These are phyloP conservation scores for Meteorus cinctellus DNA, from an alignment of 2,888 invertebrate genomes.

Conservation along the genomic window DNA sequence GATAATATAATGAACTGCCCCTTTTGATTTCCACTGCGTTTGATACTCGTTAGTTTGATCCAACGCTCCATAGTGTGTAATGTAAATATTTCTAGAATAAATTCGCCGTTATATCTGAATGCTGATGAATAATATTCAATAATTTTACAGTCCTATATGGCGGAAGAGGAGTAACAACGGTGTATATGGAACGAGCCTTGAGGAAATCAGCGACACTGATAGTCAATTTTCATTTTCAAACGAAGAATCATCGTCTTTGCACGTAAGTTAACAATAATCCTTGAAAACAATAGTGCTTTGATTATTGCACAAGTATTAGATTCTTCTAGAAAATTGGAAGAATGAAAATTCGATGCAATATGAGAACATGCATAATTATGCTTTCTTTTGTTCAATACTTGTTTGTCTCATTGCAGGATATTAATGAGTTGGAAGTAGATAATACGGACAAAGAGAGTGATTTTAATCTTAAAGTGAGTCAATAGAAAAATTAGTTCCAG, in stretches of 20 bases:
- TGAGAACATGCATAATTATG: neutral
- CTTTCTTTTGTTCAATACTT: conserved; percentile 1
- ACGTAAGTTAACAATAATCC: conserved; percentile 56
- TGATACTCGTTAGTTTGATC: neutral
- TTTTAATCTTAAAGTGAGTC: conserved; percentile 69
- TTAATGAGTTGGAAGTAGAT: conserved; percentile 66
- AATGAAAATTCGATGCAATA: neutral
- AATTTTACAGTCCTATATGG: conserved; percentile 72
- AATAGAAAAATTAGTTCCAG: conserved; percentile 9
- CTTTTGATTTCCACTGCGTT: neutral
- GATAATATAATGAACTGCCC: conserved; percentile 29
- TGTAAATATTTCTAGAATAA: neutral
- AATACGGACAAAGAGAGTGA: conserved; percentile 69
- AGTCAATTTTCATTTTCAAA: conserved; percentile 72
- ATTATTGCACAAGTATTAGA: neutral
- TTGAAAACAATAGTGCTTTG: no score
- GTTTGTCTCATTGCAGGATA: conserved; percentile 59
- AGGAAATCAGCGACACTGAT: conserved; percentile 70
- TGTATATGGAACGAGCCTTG: conserved; percentile 66
- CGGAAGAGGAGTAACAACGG: conserved; percentile 71
- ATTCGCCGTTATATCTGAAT: neutral
- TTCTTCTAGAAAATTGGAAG: neutral
- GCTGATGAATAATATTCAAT: conserved; percentile 3
- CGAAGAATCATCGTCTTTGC: conserved; percentile 69
- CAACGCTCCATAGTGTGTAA: neutral